Percentiles rank a stretch among this genome's conserved stretches.
phyloP scores from a whole-genome alignment of 2,113 vertebrate species.

The Perca schrenkii region DNA sequence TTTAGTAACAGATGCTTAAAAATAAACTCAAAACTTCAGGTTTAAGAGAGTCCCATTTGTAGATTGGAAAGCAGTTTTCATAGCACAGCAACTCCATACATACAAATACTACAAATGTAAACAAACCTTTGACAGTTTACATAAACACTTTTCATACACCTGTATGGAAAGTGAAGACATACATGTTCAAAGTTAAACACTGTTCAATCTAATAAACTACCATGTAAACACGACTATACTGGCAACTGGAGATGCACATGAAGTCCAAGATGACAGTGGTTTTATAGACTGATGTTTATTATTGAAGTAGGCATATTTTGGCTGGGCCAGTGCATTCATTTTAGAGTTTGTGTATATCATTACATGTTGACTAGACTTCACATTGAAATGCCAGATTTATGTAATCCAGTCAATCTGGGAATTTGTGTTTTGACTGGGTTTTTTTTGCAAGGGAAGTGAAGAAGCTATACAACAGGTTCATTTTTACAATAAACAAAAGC shows the following conservation, averaged over 20 bases:
- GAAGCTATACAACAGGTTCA: constrained; percentile 69
- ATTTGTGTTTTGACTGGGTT: constrained; percentile 47
- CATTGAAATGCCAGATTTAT: constrained; percentile 26
- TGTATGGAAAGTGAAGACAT: background rate
- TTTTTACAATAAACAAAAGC: constrained; percentile 76
- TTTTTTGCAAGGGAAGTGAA: constrained; percentile 52
- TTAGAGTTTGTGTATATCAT: background rate
- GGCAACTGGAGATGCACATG: background rate
- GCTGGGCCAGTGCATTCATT: background rate
- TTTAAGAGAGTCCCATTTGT: background rate
- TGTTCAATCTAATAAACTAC: background rate
- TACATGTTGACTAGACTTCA: constrained; percentile 1
- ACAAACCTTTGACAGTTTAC: background rate
- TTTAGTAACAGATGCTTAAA: background rate
- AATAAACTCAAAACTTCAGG: background rate
- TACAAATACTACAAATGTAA: background rate
- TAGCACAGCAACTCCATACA: background rate
- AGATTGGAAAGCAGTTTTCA: background rate
- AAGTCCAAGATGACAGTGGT: background rate
- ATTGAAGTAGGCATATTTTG: background rate
- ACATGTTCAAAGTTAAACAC: background rate
- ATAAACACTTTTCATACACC: background rate
- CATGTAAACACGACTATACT: background rate
- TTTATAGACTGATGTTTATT: background rate
- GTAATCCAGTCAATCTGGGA: constrained; percentile 28